Conservation (phyloP, 2,797 vertebrate genomes). For the Chlorospingus semifuscus region DNA sequence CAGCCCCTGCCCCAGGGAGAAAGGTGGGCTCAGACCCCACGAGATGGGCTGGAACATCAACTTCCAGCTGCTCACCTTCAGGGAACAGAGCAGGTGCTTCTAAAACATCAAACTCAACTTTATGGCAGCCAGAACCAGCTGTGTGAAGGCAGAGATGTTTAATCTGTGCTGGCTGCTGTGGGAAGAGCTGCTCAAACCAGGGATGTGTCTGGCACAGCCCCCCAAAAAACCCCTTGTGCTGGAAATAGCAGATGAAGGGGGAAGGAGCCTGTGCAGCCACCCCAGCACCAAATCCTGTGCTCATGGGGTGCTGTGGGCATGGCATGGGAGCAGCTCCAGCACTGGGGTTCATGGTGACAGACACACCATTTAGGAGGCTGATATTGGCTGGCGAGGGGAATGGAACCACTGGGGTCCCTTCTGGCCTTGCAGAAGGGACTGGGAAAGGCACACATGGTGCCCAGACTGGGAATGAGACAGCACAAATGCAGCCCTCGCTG, state of each 20-base stretch:
- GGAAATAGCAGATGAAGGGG: background rate
- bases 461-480: background rate
- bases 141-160: background rate
- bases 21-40: background rate
- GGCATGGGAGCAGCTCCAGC: background rate
- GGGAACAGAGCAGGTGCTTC: background rate
- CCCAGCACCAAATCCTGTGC: background rate
- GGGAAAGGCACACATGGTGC: background rate
- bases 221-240: background rate
- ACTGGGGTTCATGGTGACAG: background rate
- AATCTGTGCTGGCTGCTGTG: background rate
- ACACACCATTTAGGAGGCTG: background rate
- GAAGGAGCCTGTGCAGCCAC: fast-evolving
- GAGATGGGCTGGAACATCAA: background rate
- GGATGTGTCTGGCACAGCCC: background rate
- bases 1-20: background rate
- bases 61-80: background rate
- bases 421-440: background rate
- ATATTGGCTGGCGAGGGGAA: background rate
- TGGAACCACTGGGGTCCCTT: background rate
- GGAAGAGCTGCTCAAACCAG: background rate
- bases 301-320: background rate
- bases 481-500: background rate
- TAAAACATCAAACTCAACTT: background rate
- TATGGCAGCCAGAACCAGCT: background rate